Evolutionary conservation across 2,888 invertebrate species (phyloP).

Genomic region (Agrochola macilenta): DNA sequence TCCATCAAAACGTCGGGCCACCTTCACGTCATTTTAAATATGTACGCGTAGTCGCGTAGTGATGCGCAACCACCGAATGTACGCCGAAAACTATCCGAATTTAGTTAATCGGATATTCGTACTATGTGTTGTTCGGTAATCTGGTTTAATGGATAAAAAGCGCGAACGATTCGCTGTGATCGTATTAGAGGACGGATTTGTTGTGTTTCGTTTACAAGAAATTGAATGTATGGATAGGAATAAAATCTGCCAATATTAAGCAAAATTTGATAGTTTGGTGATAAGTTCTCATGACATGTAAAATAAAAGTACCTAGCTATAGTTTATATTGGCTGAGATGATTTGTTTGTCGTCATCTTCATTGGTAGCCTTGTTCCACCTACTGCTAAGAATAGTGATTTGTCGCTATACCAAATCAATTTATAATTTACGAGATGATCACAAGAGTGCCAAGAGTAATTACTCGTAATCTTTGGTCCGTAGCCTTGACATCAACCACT

Average conservation of each 20-base stretch:
- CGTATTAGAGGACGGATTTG: constrained; percentile 43
- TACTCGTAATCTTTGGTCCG: no score
- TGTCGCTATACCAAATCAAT: not conserved
- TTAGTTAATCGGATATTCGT: constrained; percentile 60
- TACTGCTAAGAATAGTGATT: not conserved
- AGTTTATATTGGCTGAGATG: not conserved
- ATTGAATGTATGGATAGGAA: constrained; percentile 14
- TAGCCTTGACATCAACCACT: no score
- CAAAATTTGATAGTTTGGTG: not conserved
- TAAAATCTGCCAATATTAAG: constrained; percentile 6
- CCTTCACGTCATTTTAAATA: constrained; percentile 47
- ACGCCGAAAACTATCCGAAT: constrained; percentile 56
- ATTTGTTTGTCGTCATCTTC: not conserved
- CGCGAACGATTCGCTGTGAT: constrained; percentile 49
- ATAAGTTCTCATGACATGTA: not conserved
- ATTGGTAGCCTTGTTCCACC: not conserved
- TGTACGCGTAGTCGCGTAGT: constrained; percentile 53
- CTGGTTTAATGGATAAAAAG: constrained; percentile 53
- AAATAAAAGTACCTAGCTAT: not conserved
- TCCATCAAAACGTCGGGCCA: constrained; percentile 27
- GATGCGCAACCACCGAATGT: constrained; percentile 36
- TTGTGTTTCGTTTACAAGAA: constrained; percentile 48
- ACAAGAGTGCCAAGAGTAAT: no score
- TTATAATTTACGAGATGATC: not conserved
- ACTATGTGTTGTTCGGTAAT: constrained; percentile 56